Percentiles rank a stretch among this genome's conserved stretches.
phyloP scores from a whole-genome alignment of 2,888 invertebrate species.

The Pediacus dermestoides region DNA sequence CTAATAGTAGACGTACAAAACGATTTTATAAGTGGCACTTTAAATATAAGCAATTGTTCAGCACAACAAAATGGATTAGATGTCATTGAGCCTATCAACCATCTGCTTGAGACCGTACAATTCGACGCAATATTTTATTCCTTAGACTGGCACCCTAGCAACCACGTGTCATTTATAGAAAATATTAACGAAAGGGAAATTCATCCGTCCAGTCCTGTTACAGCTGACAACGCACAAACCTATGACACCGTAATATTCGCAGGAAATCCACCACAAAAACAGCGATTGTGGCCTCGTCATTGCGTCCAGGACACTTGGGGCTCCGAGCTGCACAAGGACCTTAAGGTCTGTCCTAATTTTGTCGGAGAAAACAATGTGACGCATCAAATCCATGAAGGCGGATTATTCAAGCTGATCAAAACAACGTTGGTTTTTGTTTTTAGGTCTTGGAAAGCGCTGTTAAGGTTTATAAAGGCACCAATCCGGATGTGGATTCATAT shows the following conservation, averaged over 20 bases:
- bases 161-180: slow-evolving; percentile 95
- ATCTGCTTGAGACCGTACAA: slow-evolving; percentile 71
- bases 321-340: slow-evolving; percentile 83
- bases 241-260: slow-evolving; percentile 93
- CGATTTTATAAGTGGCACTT: slow-evolving; percentile 92
- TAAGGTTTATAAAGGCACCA: slow-evolving; percentile 87
- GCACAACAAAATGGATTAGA: slow-evolving; percentile 88
- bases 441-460: slow-evolving; percentile 71
- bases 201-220: slow-evolving; percentile 69
- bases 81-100: slow-evolving; percentile 89
- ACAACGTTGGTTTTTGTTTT: slow-evolving; percentile 17
- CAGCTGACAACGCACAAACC: slow-evolving; percentile 71
- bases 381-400: too few species aligned
- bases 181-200: slow-evolving; percentile 76
- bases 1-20: slow-evolving; percentile 96
- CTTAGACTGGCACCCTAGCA: slow-evolving; percentile 94
- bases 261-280: slow-evolving; percentile 79
- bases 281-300: slow-evolving; percentile 92
- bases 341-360: too few species aligned
- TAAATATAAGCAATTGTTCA: slow-evolving; percentile 89
- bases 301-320: slow-evolving; percentile 97
- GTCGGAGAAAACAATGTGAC: too few species aligned
- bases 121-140: slow-evolving; percentile 92
- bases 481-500: slow-evolving; percentile 94
- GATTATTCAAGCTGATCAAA: too few species aligned